A percentile compares a stretch with the other conserved stretches of the same genome.
Conservation (phyloP, 2,888 invertebrate genomes). For the Dasypogon diadema region DNA sequence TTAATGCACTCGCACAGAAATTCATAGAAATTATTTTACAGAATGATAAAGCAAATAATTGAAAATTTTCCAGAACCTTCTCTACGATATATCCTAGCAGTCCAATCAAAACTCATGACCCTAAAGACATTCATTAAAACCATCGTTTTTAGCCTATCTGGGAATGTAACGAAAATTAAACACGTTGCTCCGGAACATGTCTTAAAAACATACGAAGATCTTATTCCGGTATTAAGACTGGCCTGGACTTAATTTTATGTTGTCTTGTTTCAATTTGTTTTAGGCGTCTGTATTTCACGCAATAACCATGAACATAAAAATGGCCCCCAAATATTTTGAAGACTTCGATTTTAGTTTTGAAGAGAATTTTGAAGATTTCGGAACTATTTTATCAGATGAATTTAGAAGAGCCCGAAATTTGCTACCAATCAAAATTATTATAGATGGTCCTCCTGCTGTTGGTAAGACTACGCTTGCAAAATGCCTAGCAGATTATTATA, state of each 20-base stretch:
- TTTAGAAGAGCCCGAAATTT: slow-evolving; percentile 71
- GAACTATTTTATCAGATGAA: slow-evolving; percentile 69
- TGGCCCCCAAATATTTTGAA: slow-evolving; percentile 73
- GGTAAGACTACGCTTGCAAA: slow-evolving; percentile 75
- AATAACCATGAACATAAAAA: slow-evolving; percentile 72
- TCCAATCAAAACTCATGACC: slow-evolving; percentile 73
- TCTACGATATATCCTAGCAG: slow-evolving; percentile 74
- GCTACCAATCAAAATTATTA: slow-evolving; percentile 72
- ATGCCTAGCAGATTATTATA: slow-evolving; percentile 72
- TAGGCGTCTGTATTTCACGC: slow-evolving; percentile 73
- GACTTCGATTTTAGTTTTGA: slow-evolving; percentile 71
- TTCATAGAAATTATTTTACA: slow-evolving; percentile 60
- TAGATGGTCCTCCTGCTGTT: slow-evolving; percentile 76
- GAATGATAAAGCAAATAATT: slow-evolving; percentile 70
- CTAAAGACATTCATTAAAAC: slow-evolving; percentile 72
- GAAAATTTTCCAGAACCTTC: slow-evolving; percentile 70
- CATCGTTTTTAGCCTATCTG: slow-evolving; percentile 62
- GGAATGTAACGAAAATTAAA: slow-evolving; percentile 65
- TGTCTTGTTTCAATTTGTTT: too few relatives aligned
- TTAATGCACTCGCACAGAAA: too few relatives aligned
- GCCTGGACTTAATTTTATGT: background rate
- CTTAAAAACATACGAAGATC: slow-evolving; percentile 71
- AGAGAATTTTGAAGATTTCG: slow-evolving; percentile 53
- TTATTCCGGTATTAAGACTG: slow-evolving; percentile 67
- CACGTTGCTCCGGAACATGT: slow-evolving; percentile 73